Percentiles rank a stretch among this genome's conserved stretches.
These are phyloP conservation scores for Drosophila ambigua DNA, from an alignment of 1,140 invertebrate species.

Conservation along the genomic window DNA sequence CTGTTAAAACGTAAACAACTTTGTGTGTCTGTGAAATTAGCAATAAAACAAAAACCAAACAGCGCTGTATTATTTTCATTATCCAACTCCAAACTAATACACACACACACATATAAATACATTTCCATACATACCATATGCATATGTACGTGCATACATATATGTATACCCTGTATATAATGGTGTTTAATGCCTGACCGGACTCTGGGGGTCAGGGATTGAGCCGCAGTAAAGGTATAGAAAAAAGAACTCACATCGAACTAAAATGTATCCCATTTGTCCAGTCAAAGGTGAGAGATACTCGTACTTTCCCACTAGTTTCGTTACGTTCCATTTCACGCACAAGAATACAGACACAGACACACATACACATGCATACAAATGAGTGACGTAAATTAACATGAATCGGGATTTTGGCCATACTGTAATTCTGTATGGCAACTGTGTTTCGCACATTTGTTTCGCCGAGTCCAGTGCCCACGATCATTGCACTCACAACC, in stretches of 20 bases:
- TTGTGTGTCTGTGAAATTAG: conserved; percentile 78
- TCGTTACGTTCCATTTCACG: conserved; percentile 10
- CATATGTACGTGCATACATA: conserved; percentile 6
- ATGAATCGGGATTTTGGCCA: conserved; percentile 67
- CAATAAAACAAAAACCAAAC: conserved; percentile 75
- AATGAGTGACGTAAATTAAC: conserved; percentile 62
- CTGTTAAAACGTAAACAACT: conserved; percentile 63
- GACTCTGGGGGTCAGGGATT: conserved; percentile 45
- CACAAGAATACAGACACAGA: conserved; percentile 20
- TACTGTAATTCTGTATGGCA: conserved; percentile 2
- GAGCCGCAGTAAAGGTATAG: conserved; percentile 36
- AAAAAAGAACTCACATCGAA: too few relatives aligned
- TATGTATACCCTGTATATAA: background rate
- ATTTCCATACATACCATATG: conserved; percentile 13
- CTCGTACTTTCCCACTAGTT: background rate
- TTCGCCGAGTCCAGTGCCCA: conserved; percentile 54
- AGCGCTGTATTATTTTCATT: conserved; percentile 65
- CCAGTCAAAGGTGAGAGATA: conserved; percentile 7
- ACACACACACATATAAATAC: conserved; percentile 19
- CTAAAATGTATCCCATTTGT: background rate
- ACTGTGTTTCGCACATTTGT: conserved; percentile 61
- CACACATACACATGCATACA: conserved; percentile 31
- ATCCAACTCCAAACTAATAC: conserved; percentile 15
- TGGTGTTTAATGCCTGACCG: conserved; percentile 53
- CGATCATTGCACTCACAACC: conserved; percentile 7